Evolutionary conservation across 2,113 vertebrate genomes (phyloP).

Genomic region (Stigmatopora argus): DNA sequence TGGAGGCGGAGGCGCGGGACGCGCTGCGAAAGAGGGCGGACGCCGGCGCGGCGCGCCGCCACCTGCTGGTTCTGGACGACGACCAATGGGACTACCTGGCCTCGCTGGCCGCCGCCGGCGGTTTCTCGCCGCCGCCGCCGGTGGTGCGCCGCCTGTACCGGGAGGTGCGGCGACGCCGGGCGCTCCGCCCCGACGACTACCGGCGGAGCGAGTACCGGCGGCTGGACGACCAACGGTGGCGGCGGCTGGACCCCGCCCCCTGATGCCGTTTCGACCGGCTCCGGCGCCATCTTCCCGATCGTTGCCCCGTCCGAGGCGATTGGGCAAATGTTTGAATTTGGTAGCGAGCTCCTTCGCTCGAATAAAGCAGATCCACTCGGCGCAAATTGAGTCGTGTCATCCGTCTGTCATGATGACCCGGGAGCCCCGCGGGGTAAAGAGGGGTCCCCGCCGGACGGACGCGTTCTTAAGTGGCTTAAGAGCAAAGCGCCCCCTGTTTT

Average conservation of each 20-base stretch:
- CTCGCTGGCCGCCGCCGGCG: constrained; percentile 36
- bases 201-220: constrained; percentile 59
- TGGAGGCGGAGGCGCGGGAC: constrained; percentile 42
- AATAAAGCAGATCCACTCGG: too few relatives aligned
- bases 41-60: constrained; percentile 42
- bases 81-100: constrained; percentile 67
- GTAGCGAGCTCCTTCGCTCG: too few relatives aligned
- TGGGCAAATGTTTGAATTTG: too few relatives aligned
- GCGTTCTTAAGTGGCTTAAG: too few relatives aligned
- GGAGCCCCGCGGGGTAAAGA: too few relatives aligned
- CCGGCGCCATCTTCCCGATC: too few relatives aligned
- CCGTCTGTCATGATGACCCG: too few relatives aligned
- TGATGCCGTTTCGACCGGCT: not conserved
- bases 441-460: too few relatives aligned
- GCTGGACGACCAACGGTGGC: constrained; percentile 56
- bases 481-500: too few relatives aligned
- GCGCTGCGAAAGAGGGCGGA: constrained; percentile 34
- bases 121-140: constrained; percentile 45
- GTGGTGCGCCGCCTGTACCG: constrained; percentile 54
- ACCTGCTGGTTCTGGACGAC: constrained; percentile 50
- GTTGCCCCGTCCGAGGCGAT: not conserved
- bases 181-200: constrained; percentile 47
- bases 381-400: too few relatives aligned
- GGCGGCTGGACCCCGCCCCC: constrained; percentile 16
- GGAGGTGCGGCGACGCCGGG: constrained; percentile 52